A percentile compares a stretch with the other conserved stretches of the same genome.
Conservation (phyloP, 2,797 vertebrate species). For the Lutjanus argentimaculatus region DNA sequence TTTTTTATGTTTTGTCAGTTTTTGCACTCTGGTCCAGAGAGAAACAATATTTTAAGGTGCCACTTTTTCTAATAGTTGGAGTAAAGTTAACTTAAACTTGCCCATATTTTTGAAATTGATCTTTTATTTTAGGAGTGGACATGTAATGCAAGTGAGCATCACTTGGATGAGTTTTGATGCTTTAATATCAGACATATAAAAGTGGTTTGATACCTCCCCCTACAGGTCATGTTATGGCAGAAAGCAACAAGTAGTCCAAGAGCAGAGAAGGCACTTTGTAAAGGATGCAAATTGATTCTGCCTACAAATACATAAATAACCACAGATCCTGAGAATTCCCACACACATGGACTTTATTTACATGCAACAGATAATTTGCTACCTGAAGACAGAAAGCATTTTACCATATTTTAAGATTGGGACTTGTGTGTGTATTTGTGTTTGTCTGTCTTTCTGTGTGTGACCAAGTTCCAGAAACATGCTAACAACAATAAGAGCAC, state of each 20-base stretch:
- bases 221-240: conserved; percentile 41
- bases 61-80: not conserved
- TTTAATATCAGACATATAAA: not conserved
- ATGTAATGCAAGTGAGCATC: not conserved
- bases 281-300: not conserved
- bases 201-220: conserved; percentile 56
- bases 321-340: not conserved
- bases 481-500: conserved; percentile 62
- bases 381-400: not conserved
- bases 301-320: not conserved
- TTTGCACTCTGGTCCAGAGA: not conserved
- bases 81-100: not conserved
- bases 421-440: not conserved
- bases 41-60: not conserved
- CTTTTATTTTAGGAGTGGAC: not conserved
- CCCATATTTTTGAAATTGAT: not conserved
- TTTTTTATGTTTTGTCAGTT: not conserved
- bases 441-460: not conserved
- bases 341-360: not conserved
- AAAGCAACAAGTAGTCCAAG: conserved; percentile 44
- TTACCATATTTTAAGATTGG: not conserved
- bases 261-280: not conserved
- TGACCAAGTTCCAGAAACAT: conserved; percentile 54
- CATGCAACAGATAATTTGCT: not conserved
- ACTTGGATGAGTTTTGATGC: not conserved